These are phyloP conservation scores for Whitmania pigra DNA, from an alignment of 1,140 invertebrate genomes.

Conservation along the genomic window DNA sequence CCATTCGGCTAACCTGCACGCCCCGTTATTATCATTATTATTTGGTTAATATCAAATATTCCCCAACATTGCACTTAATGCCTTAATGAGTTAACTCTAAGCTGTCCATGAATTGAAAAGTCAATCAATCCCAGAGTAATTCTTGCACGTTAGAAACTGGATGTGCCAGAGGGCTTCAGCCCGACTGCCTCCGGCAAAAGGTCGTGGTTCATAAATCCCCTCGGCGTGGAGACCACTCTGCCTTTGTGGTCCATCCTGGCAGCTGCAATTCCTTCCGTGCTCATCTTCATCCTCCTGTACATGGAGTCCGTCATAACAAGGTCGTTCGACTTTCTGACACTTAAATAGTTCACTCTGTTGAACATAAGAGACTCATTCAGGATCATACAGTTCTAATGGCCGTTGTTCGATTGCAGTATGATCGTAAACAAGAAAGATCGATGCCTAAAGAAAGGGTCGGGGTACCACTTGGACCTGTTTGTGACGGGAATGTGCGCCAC, in stretches of 20 bases:
- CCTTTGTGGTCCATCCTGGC: slow-evolving; percentile 70
- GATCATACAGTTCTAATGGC: neutral
- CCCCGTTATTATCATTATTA: too few relatives aligned
- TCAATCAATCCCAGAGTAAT: neutral
- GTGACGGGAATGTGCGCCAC: slow-evolving; percentile 75
- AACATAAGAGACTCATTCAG: too few relatives aligned
- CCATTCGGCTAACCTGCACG: too few relatives aligned
- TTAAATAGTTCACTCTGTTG: too few relatives aligned
- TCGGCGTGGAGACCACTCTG: slow-evolving; percentile 51
- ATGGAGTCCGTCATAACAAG: slow-evolving; percentile 99
- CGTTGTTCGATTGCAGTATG: slow-evolving; percentile 83
- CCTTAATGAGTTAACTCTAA: neutral
- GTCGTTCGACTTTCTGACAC: slow-evolving; percentile 55
- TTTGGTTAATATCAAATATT: neutral
- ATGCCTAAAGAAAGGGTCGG: slow-evolving; percentile 91
- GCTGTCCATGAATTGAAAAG: neutral
- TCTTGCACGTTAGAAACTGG: slow-evolving; percentile 70
- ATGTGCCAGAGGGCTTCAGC: slow-evolving; percentile 67
- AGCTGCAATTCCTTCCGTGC: slow-evolving; percentile 72
- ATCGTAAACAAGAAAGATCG: slow-evolving; percentile 97
- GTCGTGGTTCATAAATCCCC: slow-evolving; percentile 80
- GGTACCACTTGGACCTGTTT: slow-evolving; percentile 92
- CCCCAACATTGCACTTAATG: neutral
- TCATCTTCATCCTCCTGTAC: slow-evolving; percentile 93
- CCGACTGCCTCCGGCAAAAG: slow-evolving; percentile 47